phyloP scores from a whole-genome alignment of 2,888 invertebrate genomes.

The Rotaria macrura region DNA sequence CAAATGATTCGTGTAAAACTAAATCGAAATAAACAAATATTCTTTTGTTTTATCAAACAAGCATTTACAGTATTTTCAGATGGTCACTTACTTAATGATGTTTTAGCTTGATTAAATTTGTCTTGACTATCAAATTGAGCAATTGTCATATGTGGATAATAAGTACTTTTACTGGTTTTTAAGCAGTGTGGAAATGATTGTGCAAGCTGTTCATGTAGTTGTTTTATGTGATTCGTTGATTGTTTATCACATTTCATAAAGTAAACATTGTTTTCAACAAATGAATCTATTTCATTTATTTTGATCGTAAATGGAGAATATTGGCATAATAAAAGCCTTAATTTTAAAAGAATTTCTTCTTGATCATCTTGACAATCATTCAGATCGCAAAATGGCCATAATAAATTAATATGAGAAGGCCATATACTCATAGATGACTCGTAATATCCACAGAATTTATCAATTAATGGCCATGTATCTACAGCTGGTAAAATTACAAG shows the following conservation, averaged over 20 bases:
- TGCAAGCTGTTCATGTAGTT: constrained; percentile 20
- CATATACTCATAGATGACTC: constrained; percentile 20
- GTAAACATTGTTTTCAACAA: constrained; percentile 21
- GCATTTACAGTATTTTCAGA: background rate
- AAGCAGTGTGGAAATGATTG: background rate
- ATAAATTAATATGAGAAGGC: constrained; percentile 29
- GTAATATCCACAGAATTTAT: background rate
- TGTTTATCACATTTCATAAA: constrained; percentile 21
- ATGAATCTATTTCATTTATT: constrained; percentile 15
- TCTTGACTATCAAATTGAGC: background rate
- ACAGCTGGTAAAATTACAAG: constrained; percentile 9
- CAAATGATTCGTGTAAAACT: constrained; percentile 10
- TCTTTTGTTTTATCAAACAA: background rate
- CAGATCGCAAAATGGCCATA: constrained; percentile 25
- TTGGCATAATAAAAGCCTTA: constrained; percentile 3
- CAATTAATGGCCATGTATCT: constrained; percentile 20
- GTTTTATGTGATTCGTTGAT: constrained; percentile 4
- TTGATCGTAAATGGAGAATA: background rate
- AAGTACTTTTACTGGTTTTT: background rate
- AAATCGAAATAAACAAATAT: background rate
- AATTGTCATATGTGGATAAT: constrained; percentile 28
- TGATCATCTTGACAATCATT: background rate
- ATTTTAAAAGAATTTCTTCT: background rate
- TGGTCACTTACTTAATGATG: background rate
- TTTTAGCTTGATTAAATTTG: background rate